Evolutionary conservation across 2,888 invertebrate species (phyloP).

Genomic region (Harpagoxenus sublaevis): DNA sequence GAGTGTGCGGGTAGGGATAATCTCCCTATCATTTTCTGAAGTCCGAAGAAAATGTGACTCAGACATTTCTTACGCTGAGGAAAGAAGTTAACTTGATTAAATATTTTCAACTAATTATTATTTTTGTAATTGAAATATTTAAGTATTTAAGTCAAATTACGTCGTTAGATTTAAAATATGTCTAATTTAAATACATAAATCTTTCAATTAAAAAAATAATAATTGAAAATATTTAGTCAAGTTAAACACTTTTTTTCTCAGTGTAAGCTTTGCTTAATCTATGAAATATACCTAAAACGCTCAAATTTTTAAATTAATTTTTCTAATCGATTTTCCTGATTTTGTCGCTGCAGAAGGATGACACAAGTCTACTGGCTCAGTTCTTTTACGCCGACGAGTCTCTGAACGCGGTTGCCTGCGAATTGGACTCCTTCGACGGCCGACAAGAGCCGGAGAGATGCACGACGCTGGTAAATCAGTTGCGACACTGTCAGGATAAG

Average conservation of each 20-base stretch:
- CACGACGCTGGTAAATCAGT: constrained; percentile 96
- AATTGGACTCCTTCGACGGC: constrained; percentile 99
- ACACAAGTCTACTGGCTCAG: constrained; percentile 96
- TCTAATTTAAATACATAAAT: too few relatives aligned
- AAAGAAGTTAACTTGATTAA: too few relatives aligned
- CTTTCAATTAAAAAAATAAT: too few relatives aligned
- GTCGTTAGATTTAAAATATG: too few relatives aligned
- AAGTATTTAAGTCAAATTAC: too few relatives aligned
- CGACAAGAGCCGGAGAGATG: constrained; percentile 99
- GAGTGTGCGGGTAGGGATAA: constrained; percentile 38
- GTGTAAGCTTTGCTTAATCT: not conserved
- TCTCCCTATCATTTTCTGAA: constrained; percentile 30
- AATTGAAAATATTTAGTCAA: too few relatives aligned
- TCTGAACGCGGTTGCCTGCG: constrained; percentile 97
- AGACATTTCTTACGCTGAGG: not conserved
- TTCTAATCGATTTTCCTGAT: not conserved
- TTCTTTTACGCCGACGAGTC: constrained; percentile 99
- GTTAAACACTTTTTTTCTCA: too few relatives aligned
- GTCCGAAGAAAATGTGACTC: not conserved
- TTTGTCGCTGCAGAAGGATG: constrained; percentile 91
- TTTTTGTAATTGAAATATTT: too few relatives aligned
- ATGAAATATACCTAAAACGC: not conserved
- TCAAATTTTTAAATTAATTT: constrained; percentile 3
- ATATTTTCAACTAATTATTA: too few relatives aligned
- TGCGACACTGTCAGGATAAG: constrained; percentile 97